phyloP scores from a whole-genome alignment of 2,797 vertebrate genomes.

The Jordanella pulchra region DNA sequence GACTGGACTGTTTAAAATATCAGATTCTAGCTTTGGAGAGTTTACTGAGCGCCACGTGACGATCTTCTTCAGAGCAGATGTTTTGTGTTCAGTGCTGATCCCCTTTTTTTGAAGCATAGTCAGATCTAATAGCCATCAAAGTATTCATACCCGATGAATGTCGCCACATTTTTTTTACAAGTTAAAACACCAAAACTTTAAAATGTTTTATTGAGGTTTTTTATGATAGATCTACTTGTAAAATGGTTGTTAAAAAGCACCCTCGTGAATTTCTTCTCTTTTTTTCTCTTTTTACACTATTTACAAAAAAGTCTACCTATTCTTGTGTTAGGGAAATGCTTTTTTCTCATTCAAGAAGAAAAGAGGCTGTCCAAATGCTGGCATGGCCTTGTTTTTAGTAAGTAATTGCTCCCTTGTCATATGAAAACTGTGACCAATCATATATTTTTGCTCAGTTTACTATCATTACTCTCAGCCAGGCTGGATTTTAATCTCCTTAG shows the following conservation, averaged over 20 bases:
- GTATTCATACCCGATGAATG: neutral
- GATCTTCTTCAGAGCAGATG: constrained; percentile 24
- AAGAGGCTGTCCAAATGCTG: neutral
- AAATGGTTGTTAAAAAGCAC: neutral
- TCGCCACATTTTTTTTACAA: neutral
- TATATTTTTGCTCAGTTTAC: neutral
- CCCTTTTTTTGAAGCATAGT: constrained; percentile 23
- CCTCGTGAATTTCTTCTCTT: neutral
- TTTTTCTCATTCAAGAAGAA: neutral
- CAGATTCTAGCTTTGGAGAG: constrained; percentile 44
- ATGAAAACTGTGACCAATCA: neutral
- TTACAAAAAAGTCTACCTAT: neutral
- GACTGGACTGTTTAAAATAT: constrained; percentile 48
- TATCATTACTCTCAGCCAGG: neutral
- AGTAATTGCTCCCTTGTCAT: neutral
- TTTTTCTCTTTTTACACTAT: neutral
- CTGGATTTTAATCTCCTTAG: neutral
- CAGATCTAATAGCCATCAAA: neutral
- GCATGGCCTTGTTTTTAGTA: neutral
- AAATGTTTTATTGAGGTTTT: neutral
- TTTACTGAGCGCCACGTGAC: constrained; percentile 36
- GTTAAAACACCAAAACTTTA: neutral
- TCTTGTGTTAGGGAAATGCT: neutral
- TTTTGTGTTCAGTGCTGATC: constrained; percentile 22
- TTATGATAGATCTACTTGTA: neutral